Base-by-base conservation (phyloP, 1,140 invertebrate species). In the Octopus bimaculoides region DNA sequence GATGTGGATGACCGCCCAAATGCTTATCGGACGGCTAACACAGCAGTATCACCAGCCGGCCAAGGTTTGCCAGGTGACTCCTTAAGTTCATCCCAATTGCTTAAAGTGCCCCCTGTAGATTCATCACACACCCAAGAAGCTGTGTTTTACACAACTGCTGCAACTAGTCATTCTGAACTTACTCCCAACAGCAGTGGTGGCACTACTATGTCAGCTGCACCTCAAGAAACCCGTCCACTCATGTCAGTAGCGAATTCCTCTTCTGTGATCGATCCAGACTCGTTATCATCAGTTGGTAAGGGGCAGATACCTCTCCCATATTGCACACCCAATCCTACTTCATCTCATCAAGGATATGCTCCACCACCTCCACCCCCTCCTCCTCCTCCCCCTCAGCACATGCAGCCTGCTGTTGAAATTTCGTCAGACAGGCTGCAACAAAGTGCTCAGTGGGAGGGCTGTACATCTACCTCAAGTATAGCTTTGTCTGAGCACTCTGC, bases 261-360 rank as follows among this genome's bases (percentile, higher is more conserved):
- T 71, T 20, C 66, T 71, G 66, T 71, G 66, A 71, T 71, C 66
- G 5, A 14, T 20, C 66, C 17, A 71, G 66, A 71, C 17, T 71
- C 26, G 66, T 14, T 17, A 14, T 14, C 66, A 14, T 17, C 66
- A n/a, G 77, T 55, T 52, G 52, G 71, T 76, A 82, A 52, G 77
- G 84, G n/a, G 77, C 53, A 80, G 66, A 74, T 75, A 69, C 83
- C 77, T 71, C 82, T 78, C 77, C 69, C 74, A 69, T 78, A 83
- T 74, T 82, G 78, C 12, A 79, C 78, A 55, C 77, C 76, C 69
- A 77, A 80, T 12, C 79, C 56, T 10, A 83, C 84, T 79, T 79
- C 80, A 55, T 82, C 83, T 26, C 26, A 53, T 41, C 41, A 26
- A 12, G 74, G 52, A 77, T 5, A 71, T 14, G 78, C 78, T 54